Evolutionary conservation across 2,113 vertebrate species (phyloP).

Genomic region (Malurus elegans): DNA sequence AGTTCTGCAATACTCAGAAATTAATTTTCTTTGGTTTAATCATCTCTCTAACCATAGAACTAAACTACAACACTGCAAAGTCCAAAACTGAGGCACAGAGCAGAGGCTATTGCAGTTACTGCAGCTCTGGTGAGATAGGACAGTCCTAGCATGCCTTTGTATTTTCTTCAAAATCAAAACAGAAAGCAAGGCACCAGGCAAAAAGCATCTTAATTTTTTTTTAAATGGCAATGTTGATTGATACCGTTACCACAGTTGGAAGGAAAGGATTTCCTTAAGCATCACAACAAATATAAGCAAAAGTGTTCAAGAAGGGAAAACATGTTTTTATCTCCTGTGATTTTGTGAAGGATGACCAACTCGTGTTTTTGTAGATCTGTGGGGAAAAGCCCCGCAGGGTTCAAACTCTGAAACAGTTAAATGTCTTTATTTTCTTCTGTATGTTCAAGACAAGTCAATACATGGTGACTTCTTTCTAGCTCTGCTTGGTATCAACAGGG

Average conservation of each 20-base stretch:
- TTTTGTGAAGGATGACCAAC: neutral
- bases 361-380: neutral
- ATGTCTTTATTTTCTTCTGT: neutral
- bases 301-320: neutral
- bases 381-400: neutral
- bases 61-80: neutral
- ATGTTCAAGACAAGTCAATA: neutral
- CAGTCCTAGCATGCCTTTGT: neutral
- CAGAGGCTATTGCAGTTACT: neutral
- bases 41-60: neutral
- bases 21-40: neutral
- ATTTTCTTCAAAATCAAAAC: neutral
- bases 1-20: neutral
- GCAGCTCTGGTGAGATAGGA: neutral
- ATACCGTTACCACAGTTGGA: neutral
- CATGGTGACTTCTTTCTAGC: neutral
- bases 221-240: neutral
- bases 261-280: neutral
- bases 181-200: neutral
- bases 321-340: neutral
- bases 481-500: neutral
- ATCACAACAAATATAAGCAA: neutral
- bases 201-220: neutral
- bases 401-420: neutral
- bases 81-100: neutral